phyloP scores from a whole-genome alignment of 2,797 vertebrate species.

The Coregonus sp. region DNA sequence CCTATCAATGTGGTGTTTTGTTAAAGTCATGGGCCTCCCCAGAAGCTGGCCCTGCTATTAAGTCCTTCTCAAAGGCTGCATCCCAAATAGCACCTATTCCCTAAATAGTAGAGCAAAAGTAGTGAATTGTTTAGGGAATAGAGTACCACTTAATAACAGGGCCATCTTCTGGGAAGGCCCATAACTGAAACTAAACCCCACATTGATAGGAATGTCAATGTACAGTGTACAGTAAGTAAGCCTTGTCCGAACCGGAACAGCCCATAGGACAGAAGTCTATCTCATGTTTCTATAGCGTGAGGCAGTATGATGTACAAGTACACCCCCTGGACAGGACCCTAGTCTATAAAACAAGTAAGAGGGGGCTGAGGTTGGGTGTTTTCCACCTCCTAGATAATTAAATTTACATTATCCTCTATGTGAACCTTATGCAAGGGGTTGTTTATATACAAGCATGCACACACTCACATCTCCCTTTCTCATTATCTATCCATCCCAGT shows the following conservation, averaged over 20 bases:
- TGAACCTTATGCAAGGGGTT: slow-evolving; percentile 16
- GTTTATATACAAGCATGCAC: background rate
- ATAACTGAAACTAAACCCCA: no score
- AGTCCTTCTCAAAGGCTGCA: background rate
- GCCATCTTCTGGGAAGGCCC: background rate
- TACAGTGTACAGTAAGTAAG: no score
- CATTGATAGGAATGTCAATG: no score
- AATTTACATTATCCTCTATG: background rate
- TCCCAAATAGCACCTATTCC: background rate
- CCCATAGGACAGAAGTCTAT: no score
- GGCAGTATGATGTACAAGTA: background rate
- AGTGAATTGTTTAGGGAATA: background rate
- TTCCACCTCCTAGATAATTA: background rate
- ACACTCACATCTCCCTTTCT: slow-evolving; percentile 1
- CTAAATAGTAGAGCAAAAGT: no score
- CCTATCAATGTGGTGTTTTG: no score
- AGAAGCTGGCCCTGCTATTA: no score
- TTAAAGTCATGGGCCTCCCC: no score
- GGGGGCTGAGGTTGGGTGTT: background rate
- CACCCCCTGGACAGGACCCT: background rate
- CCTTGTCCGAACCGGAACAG: no score
- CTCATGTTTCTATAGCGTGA: background rate
- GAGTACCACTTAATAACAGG: background rate
- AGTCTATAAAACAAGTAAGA: no score
- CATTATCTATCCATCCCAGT: background rate